phyloP scores from a whole-genome alignment of 2,113 vertebrate genomes.

The Pteronura brasiliensis region DNA sequence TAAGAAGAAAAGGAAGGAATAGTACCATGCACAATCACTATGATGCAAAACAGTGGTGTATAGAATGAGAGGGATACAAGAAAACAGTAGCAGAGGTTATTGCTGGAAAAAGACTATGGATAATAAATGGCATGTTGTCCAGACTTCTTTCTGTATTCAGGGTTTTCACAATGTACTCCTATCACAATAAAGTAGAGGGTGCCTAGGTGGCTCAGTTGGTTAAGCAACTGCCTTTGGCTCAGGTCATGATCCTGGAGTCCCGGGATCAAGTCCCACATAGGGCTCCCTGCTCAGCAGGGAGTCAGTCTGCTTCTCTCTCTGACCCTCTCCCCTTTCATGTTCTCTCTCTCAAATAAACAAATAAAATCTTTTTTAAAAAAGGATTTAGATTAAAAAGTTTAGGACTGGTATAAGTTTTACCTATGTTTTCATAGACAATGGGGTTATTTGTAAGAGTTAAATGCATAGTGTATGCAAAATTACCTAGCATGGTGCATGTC shows the following conservation, averaged over 20 bases:
- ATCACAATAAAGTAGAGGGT: background rate
- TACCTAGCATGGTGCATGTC: background rate
- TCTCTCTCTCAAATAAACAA: no score
- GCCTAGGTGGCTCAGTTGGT: no score
- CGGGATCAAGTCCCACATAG: no score
- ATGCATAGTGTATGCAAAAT: background rate
- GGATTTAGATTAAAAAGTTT: background rate
- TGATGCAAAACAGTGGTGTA: background rate
- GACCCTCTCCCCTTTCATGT: no score
- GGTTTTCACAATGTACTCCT: background rate
- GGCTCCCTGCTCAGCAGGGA: no score
- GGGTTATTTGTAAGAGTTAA: background rate
- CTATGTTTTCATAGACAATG: background rate
- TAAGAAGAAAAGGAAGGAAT: background rate
- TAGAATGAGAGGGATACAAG: background rate
- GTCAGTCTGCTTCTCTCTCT: no score
- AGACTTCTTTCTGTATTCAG: background rate
- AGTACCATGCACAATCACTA: background rate
- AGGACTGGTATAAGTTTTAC: background rate
- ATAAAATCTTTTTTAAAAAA: no score
- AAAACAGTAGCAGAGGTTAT: background rate
- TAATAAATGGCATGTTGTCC: background rate
- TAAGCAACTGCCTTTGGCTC: no score
- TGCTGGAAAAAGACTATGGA: background rate
- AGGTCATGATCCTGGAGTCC: no score